These are phyloP conservation scores for Acromyrmex heyeri DNA, from an alignment of 1,140 invertebrate genomes.

Conservation along the genomic window DNA sequence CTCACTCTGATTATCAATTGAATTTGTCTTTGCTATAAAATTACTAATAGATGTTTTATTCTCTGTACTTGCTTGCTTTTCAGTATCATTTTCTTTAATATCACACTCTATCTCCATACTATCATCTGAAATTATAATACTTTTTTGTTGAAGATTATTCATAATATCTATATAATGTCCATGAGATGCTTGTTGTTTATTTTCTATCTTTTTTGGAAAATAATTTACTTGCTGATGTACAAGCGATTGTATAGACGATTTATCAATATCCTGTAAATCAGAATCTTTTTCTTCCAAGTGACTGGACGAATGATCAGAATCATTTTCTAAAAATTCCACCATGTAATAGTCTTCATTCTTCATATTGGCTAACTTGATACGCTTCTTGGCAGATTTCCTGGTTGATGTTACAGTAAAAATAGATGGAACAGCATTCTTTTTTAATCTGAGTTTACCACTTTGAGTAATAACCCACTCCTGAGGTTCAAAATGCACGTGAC, in stretches of 20 bases:
- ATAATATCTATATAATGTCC: slow-evolving; percentile 41
- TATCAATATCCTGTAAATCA: slow-evolving; percentile 51
- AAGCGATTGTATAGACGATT: not conserved
- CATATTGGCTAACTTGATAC: slow-evolving; percentile 63
- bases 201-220: not conserved
- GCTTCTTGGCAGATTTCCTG: slow-evolving; percentile 82
- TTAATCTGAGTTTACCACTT: slow-evolving; percentile 81
- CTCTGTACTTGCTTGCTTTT: slow-evolving; percentile 33
- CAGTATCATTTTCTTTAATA: slow-evolving; percentile 45
- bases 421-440: slow-evolving; percentile 82
- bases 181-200: not conserved
- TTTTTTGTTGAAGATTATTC: slow-evolving; percentile 55
- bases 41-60: not conserved
- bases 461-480: slow-evolving; percentile 81
- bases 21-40: not conserved
- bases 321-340: slow-evolving; percentile 76
- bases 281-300: slow-evolving; percentile 65
- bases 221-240: slow-evolving; percentile 19
- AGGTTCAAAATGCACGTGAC: slow-evolving; percentile 82
- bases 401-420: slow-evolving; percentile 82
- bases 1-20: not conserved
- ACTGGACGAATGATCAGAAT: slow-evolving; percentile 60
- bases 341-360: slow-evolving; percentile 66
- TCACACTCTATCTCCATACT: slow-evolving; percentile 63
- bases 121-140: slow-evolving; percentile 74